These are phyloP conservation scores for Sprattus sprattus DNA, from an alignment of 2,113 vertebrate species.

Conservation along the genomic window DNA sequence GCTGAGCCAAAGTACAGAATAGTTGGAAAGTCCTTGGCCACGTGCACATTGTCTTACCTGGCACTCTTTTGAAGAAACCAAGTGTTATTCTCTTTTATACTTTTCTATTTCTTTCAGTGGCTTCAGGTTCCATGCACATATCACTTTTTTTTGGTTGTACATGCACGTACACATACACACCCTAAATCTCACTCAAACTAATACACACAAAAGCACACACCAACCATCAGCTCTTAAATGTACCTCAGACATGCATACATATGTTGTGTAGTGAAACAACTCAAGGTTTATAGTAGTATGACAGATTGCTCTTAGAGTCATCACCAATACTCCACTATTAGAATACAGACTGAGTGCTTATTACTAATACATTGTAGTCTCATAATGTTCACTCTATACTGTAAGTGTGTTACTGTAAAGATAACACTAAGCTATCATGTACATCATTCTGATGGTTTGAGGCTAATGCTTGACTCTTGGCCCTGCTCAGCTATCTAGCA, in stretches of 20 bases:
- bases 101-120: background rate
- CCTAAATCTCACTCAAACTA: background rate
- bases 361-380: conserved; percentile 12
- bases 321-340: background rate
- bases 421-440: conserved; percentile 21
- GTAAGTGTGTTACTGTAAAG: conserved; percentile 29
- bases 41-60: background rate
- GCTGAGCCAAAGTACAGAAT: background rate
- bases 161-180: background rate
- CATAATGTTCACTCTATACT: conserved; percentile 18
- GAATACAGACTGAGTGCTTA: background rate
- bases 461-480: conserved; percentile 30
- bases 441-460: conserved; percentile 11
- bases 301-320: background rate
- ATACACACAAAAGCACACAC: conserved; percentile 11
- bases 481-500: conserved; percentile 38
- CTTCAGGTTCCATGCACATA: background rate
- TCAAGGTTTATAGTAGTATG: conserved; percentile 33
- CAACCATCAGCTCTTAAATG: background rate
- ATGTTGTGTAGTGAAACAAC: conserved; percentile 28
- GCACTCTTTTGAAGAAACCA: background rate
- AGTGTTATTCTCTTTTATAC: background rate
- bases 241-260: background rate
- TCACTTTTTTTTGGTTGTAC: background rate
- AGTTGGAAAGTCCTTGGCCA: background rate